A percentile compares a stretch with the other conserved stretches of the same genome.
Conservation (phyloP, 1,140 invertebrate species). For the Orius insidiosus region DNA sequence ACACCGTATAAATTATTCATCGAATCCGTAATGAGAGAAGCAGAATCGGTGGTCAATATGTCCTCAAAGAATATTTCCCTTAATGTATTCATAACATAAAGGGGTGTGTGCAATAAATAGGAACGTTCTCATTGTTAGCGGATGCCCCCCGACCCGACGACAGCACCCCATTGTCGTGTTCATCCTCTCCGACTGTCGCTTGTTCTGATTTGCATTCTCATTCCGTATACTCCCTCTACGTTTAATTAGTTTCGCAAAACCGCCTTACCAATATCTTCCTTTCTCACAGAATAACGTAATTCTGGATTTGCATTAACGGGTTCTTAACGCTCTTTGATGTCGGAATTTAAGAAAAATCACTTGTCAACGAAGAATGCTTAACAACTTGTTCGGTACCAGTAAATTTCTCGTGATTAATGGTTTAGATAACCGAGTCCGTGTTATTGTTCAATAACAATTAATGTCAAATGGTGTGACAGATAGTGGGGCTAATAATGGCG, state of each 20-base stretch:
- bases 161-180: conserved; percentile 10
- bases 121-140: conserved; percentile 5
- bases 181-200: conserved; percentile 7
- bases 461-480: too few relatives aligned
- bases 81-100: conserved; percentile 12
- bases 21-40: conserved; percentile 11
- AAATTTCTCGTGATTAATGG: too few relatives aligned
- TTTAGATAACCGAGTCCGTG: too few relatives aligned
- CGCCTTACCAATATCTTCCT: conserved; percentile 1
- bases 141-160: background rate
- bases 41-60: background rate
- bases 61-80: background rate
- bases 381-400: too few relatives aligned
- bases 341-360: too few relatives aligned
- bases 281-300: too few relatives aligned
- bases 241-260: conserved; percentile 9
- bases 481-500: too few relatives aligned
- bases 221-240: conserved; percentile 9
- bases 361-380: too few relatives aligned
- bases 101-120: conserved; percentile 6
- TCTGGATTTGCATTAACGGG: too few relatives aligned
- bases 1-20: conserved; percentile 6
- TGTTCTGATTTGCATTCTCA: conserved; percentile 11
- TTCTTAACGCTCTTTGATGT: too few relatives aligned
- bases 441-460: too few relatives aligned